phyloP scores from a whole-genome alignment of 1,140 invertebrate species.

The Dinothrombium tinctorium region DNA sequence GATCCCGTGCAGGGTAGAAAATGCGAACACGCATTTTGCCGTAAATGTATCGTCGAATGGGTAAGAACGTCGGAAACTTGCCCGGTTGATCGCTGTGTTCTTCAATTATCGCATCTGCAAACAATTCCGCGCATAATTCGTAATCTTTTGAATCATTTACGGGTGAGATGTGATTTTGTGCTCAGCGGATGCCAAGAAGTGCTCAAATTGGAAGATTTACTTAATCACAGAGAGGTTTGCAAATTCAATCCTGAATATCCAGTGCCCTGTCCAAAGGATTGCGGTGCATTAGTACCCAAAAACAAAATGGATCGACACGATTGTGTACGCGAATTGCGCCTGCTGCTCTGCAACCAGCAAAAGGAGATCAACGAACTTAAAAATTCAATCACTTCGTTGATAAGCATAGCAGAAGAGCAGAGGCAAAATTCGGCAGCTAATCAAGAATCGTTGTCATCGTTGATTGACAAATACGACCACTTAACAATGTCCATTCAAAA shows the following conservation, averaged over 20 bases:
- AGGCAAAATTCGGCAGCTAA: background rate
- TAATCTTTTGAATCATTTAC: slow-evolving; percentile 60
- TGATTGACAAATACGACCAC: background rate
- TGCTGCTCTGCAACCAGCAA: slow-evolving; percentile 2
- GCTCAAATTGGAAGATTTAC: slow-evolving; percentile 57
- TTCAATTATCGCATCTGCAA: slow-evolving; percentile 48
- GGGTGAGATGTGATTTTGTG: slow-evolving; percentile 68
- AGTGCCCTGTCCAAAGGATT: slow-evolving; percentile 72
- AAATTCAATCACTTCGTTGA: background rate
- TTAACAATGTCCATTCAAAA: background rate
- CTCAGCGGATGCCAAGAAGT: slow-evolving; percentile 55
- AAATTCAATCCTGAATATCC: slow-evolving; percentile 78
- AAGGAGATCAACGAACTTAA: slow-evolving; percentile 3
- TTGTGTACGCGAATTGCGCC: slow-evolving; percentile 1
- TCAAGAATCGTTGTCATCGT: background rate
- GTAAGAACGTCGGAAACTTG: slow-evolving; percentile 69
- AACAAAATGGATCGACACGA: slow-evolving; percentile 1
- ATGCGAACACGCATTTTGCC: slow-evolving; percentile 85
- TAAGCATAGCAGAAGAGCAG: background rate
- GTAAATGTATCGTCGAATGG: slow-evolving; percentile 77
- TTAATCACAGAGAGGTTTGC: slow-evolving; percentile 61
- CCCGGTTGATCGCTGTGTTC: slow-evolving; percentile 63
- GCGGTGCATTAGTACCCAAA: slow-evolving; percentile 46
- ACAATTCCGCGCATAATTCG: slow-evolving; percentile 69
- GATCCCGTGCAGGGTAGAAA: slow-evolving; percentile 70